phyloP scores from a whole-genome alignment of 2,888 invertebrate species.

The Aporophyla lueneburgensis region DNA sequence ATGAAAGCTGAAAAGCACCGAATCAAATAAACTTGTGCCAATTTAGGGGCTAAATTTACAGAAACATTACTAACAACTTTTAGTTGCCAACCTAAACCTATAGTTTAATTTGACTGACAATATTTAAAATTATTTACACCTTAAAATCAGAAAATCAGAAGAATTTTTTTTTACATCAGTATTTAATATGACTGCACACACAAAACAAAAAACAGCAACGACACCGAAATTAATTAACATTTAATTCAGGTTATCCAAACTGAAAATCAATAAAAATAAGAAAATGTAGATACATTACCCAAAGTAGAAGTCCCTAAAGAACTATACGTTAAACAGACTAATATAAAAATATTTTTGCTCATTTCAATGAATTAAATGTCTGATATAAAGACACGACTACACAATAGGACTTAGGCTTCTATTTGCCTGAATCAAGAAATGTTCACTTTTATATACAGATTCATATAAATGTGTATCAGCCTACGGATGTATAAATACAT shows the following conservation, averaged over 20 bases:
- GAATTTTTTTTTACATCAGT: too few species aligned
- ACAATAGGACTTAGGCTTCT: conserved; percentile 4
- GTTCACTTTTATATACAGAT: conserved; percentile 39
- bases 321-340: conserved; percentile 42
- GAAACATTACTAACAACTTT: background rate
- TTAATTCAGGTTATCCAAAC: background rate
- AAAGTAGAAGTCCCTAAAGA: conserved; percentile 26
- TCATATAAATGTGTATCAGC: conserved; percentile 9
- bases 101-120: too few species aligned
- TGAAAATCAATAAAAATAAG: background rate
- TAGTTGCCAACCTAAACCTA: too few species aligned
- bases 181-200: background rate
- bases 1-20: background rate
- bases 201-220: background rate
- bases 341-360: conserved; percentile 21
- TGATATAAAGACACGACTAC: conserved; percentile 46
- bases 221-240: background rate
- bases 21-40: background rate
- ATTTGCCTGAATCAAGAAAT: conserved; percentile 18
- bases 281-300: conserved; percentile 40
- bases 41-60: too few species aligned
- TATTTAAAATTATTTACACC: too few species aligned
- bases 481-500: background rate
- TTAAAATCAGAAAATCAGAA: too few species aligned
- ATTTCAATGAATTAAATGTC: conserved; percentile 24